Conservation (phyloP, 2,113 vertebrate species). For the Jaculus jaculus region DNA sequence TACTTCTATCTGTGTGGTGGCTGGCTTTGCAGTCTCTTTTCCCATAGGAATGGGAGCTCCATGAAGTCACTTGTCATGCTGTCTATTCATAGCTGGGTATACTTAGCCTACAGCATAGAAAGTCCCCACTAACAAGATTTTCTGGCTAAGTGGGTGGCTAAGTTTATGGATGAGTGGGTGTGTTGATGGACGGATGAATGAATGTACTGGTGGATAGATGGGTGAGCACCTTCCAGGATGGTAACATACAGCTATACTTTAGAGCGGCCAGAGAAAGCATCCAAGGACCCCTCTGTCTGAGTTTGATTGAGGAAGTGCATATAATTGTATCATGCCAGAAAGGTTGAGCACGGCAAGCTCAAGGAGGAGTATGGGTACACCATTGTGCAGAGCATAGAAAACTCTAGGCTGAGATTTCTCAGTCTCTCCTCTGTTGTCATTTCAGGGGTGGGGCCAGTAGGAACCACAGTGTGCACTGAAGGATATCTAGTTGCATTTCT, state of each 20-base stretch:
- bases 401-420: background rate
- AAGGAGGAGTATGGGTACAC: background rate
- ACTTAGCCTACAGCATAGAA: background rate
- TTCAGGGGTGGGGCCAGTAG: background rate
- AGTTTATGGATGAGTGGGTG: no score
- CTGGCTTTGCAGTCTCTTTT: background rate
- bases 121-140: background rate
- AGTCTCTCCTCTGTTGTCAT: background rate
- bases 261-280: background rate
- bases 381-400: background rate
- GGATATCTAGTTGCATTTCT: background rate
- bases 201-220: no score
- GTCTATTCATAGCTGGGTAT: background rate
- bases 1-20: background rate
- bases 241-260: background rate
- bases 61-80: background rate
- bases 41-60: background rate
- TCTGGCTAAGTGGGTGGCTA: background rate
- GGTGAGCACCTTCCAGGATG: background rate
- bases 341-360: background rate
- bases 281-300: background rate
- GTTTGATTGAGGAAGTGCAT: background rate
- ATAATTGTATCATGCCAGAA: background rate
- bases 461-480: rapidly evolving
- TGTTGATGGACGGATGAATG: background rate